These are phyloP conservation scores for Agrilus planipennis DNA, from an alignment of 1,140 invertebrate species.

Conservation along the genomic window DNA sequence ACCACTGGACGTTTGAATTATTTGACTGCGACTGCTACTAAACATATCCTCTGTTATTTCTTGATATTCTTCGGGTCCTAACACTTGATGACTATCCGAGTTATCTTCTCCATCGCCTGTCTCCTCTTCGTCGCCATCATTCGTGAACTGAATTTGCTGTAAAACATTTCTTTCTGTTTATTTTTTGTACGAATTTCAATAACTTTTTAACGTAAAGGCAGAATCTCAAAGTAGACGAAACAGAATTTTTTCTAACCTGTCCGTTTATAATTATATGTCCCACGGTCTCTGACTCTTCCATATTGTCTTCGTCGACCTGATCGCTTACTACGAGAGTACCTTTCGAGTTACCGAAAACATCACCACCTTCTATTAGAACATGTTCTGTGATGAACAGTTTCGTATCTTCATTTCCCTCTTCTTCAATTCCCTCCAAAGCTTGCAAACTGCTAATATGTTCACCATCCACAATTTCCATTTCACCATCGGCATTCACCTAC, in stretches of 20 bases:
- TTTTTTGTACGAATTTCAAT: background rate
- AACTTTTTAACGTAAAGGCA: background rate
- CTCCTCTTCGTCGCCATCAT: constrained; percentile 22
- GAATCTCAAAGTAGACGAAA: background rate
- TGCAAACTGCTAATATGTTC: constrained; percentile 12
- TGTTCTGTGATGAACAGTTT: constrained; percentile 44
- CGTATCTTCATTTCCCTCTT: constrained; percentile 30
- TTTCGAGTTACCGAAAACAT: constrained; percentile 33
- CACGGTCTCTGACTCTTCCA: constrained; percentile 32
- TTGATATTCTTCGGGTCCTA: constrained; percentile 26
- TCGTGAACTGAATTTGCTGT: constrained; percentile 26
- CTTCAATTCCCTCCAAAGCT: constrained; percentile 25
- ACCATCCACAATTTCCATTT: constrained; percentile 27
- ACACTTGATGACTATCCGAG: constrained; percentile 15
- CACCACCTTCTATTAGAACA: constrained; percentile 39
- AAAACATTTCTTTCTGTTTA: background rate
- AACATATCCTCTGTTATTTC: constrained; percentile 30
- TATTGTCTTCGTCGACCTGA: constrained; percentile 29
- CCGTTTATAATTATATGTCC: constrained; percentile 43
- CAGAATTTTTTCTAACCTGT: constrained; percentile 29
- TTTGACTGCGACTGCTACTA: constrained; percentile 29
- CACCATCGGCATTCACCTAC: constrained; percentile 26
- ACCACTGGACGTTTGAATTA: constrained; percentile 33
- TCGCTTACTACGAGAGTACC: constrained; percentile 29
- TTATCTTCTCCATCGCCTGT: constrained; percentile 14